These are phyloP conservation scores for Sarcophaga variegata DNA, from an alignment of 2,888 invertebrate genomes.

Conservation along the genomic window DNA sequence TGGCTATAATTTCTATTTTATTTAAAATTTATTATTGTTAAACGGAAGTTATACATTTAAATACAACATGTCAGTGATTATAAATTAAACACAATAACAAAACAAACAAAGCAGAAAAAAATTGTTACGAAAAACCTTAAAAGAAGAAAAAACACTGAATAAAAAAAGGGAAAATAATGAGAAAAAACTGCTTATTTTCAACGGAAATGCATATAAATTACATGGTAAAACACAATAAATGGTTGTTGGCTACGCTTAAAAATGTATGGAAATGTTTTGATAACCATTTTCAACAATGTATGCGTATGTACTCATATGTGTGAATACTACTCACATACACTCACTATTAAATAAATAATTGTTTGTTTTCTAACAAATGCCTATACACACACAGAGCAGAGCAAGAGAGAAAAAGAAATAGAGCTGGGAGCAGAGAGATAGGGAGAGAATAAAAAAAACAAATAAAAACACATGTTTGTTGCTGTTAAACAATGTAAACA, in stretches of 20 bases:
- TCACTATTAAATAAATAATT: background rate
- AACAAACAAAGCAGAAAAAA: background rate
- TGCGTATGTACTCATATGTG: background rate
- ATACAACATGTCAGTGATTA: slow-evolving; percentile 73
- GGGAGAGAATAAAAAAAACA: background rate
- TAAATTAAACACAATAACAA: slow-evolving; percentile 49
- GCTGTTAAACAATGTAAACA: background rate
- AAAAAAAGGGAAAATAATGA: background rate
- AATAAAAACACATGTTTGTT: background rate
- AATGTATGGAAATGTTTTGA: background rate
- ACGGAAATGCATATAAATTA: slow-evolving; percentile 74
- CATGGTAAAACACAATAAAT: slow-evolving; percentile 54
- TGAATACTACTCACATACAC: background rate
- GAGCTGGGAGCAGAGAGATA: background rate
- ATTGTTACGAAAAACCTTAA: background rate
- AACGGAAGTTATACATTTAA: slow-evolving; percentile 74
- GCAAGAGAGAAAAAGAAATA: background rate
- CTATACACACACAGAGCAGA: background rate
- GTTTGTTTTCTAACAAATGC: background rate
- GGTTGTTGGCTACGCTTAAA: slow-evolving; percentile 50
- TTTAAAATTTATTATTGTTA: slow-evolving; percentile 30
- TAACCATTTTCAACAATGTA: background rate
- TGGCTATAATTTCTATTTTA: slow-evolving; percentile 3
- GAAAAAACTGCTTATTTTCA: slow-evolving; percentile 15
- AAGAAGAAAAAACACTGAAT: slow-evolving; percentile 14